These are phyloP conservation scores for Temnothorax rugatulus DNA, from an alignment of 2,888 invertebrate genomes.

Conservation along the genomic window DNA sequence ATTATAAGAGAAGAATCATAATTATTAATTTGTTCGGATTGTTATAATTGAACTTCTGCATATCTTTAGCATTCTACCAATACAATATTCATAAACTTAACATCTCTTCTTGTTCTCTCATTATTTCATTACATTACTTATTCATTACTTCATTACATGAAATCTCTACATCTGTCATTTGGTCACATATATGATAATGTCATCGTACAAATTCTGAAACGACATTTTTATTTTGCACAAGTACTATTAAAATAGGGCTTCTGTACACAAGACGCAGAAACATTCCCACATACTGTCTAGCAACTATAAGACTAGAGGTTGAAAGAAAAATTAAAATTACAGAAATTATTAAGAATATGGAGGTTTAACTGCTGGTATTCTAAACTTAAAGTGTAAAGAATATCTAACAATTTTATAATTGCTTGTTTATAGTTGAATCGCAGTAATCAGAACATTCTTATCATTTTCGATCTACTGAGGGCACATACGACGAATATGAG, in stretches of 20 bases:
- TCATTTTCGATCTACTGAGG: constrained; percentile 29
- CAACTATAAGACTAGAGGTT: constrained; percentile 7
- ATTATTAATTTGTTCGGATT: constrained; percentile 3
- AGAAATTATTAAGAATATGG: constrained; percentile 1
- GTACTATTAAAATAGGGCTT: not conserved
- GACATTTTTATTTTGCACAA: not conserved
- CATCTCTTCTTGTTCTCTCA: not conserved
- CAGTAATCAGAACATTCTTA: constrained; percentile 28
- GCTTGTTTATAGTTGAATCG: constrained; percentile 21
- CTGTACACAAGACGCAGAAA: not conserved
- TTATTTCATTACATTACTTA: not conserved
- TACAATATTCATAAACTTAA: not conserved
- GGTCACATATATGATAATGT: not conserved
- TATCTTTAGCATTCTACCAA: not conserved
- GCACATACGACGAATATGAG: constrained; percentile 12
- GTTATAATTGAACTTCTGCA: not conserved
- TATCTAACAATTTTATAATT: constrained; percentile 39
- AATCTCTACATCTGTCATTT: not conserved
- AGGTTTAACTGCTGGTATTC: not conserved
- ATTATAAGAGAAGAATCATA: constrained; percentile 1
- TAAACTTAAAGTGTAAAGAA: constrained; percentile 23
- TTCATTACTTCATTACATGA: not conserved
- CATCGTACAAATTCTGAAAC: not conserved
- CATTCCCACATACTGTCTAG: not conserved
- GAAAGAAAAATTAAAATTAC: constrained; percentile 1